Evolutionary conservation across 2,113 vertebrate species (phyloP), one percentile per base, ranked within the genome.

Genomic region (Rousettus leschenaultii): DNA sequence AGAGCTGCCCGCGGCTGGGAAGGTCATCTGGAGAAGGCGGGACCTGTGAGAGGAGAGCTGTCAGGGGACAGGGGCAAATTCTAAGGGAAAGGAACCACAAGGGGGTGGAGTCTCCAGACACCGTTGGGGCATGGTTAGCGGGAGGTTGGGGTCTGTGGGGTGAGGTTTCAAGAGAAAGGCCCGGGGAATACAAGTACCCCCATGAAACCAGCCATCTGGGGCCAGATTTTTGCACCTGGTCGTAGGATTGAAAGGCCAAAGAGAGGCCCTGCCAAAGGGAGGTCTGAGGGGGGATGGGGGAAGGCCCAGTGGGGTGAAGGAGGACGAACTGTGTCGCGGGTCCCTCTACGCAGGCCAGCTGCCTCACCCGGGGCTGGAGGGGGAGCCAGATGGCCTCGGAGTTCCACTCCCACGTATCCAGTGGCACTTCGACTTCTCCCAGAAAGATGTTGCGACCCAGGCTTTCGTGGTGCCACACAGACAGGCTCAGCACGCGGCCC

Each of bases 391-490:
- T 97, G 0, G 99, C 98, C 45, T 98, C 92, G 91, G 98, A 98
- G 95, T 97, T 99, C 99, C 99, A 99, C 98, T 99, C 99, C 99
- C 99, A 99, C n/a, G 98, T 63, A 1, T 98, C 98, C 98, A 99
- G 97, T 0, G 98, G 93, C 38, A 99, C 97, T 98, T 99, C 99
- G 87, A 99, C 99, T 98, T 99, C 99, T 4, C 99, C 99, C 95
- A 99, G 98, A 96, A 99, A 99, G 79, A 99, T 93, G 79, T 99
- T 99, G 95, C 99, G 99, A 79, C 99, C 98, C 97, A 99, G 97
- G 97, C 98, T 97, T 93, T 99, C 99, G 0, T 99, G 98, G 96
- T 99, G 99, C 99, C 99, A 99, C 97, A 99, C 99, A 0, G 99
- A 99, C 86, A 99, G 97, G 97, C 99, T 99, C 96, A 99, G 97